phyloP scores from a whole-genome alignment of 2,797 vertebrate species.

The Tamandua tetradactyla region DNA sequence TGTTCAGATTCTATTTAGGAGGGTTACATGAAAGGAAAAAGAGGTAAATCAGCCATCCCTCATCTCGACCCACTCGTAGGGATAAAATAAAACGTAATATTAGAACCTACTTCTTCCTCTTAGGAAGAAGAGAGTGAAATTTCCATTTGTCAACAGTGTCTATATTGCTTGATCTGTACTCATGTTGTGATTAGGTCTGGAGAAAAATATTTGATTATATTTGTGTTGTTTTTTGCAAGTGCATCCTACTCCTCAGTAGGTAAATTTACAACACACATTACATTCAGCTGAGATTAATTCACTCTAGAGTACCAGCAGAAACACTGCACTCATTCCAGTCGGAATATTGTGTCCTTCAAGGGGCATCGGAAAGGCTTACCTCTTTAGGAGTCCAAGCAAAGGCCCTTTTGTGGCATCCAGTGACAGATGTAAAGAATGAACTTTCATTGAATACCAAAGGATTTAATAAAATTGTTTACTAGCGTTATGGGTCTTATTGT shows the following conservation, averaged over 20 bases:
- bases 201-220: conserved; percentile 73
- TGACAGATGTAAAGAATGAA: conserved; percentile 18
- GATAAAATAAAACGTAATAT: conserved; percentile 33
- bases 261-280: conserved; percentile 75
- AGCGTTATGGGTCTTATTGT: neutral
- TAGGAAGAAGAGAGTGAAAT: conserved; percentile 62
- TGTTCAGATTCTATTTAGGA: conserved; percentile 62
- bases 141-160: conserved; percentile 75
- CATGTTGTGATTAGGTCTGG: conserved; percentile 71
- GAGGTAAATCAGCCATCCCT: conserved; percentile 64
- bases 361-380: conserved; percentile 30
- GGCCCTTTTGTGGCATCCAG: neutral
- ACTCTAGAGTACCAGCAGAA: conserved; percentile 78
- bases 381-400: conserved; percentile 62
- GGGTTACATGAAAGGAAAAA: conserved; percentile 77
- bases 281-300: conserved; percentile 76
- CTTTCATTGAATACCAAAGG: conserved; percentile 11
- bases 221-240: conserved; percentile 83
- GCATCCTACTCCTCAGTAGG: conserved; percentile 63
- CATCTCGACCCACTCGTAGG: neutral
- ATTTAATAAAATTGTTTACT: conserved; percentile 52
- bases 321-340: conserved; percentile 68
- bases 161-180: conserved; percentile 79
- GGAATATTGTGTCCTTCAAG: conserved; percentile 36
- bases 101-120: conserved; percentile 71